Percentiles rank a stretch among this genome's conserved stretches.
phyloP scores from a whole-genome alignment of 2,113 vertebrate species.

The Hydrolagus affinis region DNA sequence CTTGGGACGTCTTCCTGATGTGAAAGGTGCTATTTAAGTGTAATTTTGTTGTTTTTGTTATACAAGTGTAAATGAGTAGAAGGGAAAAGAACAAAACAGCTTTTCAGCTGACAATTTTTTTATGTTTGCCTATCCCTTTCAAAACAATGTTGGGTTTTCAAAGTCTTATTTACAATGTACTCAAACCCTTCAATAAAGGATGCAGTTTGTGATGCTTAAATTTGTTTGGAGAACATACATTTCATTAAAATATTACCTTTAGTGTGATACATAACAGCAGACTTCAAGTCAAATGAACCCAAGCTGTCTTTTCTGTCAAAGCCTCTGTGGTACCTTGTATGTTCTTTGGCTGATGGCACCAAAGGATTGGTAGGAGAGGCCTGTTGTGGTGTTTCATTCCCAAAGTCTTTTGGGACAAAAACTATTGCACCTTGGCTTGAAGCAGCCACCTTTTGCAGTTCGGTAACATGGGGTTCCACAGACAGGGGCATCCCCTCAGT shows the following conservation, averaged over 20 bases:
- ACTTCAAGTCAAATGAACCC: slow-evolving; percentile 83
- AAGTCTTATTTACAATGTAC: neutral
- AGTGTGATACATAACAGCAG: slow-evolving; percentile 96
- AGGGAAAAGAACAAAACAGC: no score
- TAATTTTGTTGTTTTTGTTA: no score
- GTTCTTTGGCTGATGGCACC: slow-evolving; percentile 76
- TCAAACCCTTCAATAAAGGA: neutral
- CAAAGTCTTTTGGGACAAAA: slow-evolving; percentile 73
- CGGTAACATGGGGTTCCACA: slow-evolving; percentile 60
- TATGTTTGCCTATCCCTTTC: no score
- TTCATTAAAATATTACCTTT: slow-evolving; percentile 70
- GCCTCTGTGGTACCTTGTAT: slow-evolving; percentile 69
- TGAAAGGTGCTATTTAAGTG: no score
- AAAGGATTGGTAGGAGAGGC: slow-evolving; percentile 73
- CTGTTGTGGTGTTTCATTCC: slow-evolving; percentile 65
- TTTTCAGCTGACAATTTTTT: no score
- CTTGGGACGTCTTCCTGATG: no score
- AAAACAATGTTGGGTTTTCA: no score
- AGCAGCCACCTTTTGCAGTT: slow-evolving; percentile 64
- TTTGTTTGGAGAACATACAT: neutral
- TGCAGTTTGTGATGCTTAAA: neutral
- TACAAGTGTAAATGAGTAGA: no score
- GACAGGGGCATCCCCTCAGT: slow-evolving; percentile 62
- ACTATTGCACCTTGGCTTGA: slow-evolving; percentile 69
- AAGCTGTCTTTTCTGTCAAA: slow-evolving; percentile 79